Base-by-base conservation (phyloP, 2,888 invertebrate genomes). In the Noctuana brunneofusca region DNA sequence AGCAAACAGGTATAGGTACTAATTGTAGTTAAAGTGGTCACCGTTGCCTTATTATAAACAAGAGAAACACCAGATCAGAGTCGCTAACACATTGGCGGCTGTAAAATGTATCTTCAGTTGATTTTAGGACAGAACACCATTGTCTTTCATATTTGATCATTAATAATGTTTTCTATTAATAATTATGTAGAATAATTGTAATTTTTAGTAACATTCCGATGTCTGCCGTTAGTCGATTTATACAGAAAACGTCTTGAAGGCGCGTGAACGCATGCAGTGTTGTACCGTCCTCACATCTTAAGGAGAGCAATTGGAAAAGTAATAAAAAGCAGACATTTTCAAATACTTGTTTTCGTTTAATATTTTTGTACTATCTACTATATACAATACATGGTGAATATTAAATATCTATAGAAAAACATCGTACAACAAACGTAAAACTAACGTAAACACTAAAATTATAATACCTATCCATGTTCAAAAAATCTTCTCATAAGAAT, bases 281-380 rank as follows among this genome's bases (percentile, higher is more conserved):
- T 27, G 5, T 11, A 32, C 30, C 1, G 11, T 3, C 2, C 35
- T 35, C 0, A 6, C 35, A 35, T 32, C 1, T 32, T 46, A 46
- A 14, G 46, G 9, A 41, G 14, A 16, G n/a, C 16, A 41, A 41
- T 11, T 1, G 20, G 48, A 32, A 14, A 38, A 58, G 22, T 32
- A 64, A 71, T 68, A 72, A 76, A 75, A 71, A 63, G 58, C 53
- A 64, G 63, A 38, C 2, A 50, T 65, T 65, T 68, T 68, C 63
- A 66, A 69, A 70, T 69, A 68, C 66, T 69, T 78, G 76, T 76
- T 83, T 86, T 84, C 80, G 80, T 89, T 89, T 87, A 86, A 87
- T 88, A 87, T 86, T 89, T 87, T 89, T 89, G 87, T 90, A 89
- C 89, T 89, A 90, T 89, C 89, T 89, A 89, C 82, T 89, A 89